Base-by-base conservation (phyloP, 2,888 invertebrate genomes). In the Byasa hedistus region DNA sequence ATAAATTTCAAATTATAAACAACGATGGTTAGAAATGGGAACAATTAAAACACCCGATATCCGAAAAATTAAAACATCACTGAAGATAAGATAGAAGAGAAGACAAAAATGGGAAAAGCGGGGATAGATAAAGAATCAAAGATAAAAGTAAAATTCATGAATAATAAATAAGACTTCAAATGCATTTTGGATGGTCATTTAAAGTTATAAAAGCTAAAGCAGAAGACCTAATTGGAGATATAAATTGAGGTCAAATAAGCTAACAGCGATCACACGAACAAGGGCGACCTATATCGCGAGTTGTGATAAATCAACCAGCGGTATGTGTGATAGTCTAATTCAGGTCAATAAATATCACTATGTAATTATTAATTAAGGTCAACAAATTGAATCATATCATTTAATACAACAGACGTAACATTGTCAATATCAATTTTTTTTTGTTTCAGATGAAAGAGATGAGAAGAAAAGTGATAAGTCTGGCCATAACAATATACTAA, bases 291-390 rank as follows among this genome's bases (percentile, higher is more conserved):
- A 59, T 60, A 67, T 68, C 63, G 52, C 64, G 60, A 57, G 64
- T 57, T 64, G 24, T 57, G 57, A 68, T 64, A 64, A 64, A 64
- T 67, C 64, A 64, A 19, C 61, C 39, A 61, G 15, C 61, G 57
- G 64, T 57, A 64, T 61, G 39, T 21, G 56, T 51, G 64, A 66
- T 60, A 51, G 36, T 51, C 56, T 63, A 67, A 68, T 67, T 67
- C 52, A 60, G 70, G 70, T 67, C 67, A 70, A 67, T 65, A 67
- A 59, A 67, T 63, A 67, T 67, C 51, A 65, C 69, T 39, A 55
- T 32, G 51, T 64, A 44, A 62, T 66, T 63, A 67, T 64, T 64
- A 64, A 66, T 67, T 67, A 57, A 64, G 67, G 63, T 23, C 60
- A 52, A 64, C 63, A 60, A 64, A 67, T 67, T 64, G 56, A 67